Percentiles rank a stretch among this genome's conserved stretches.
Evolutionary conservation across 2,797 vertebrate species (phyloP).

Genomic region (Echeneis naucrates): DNA sequence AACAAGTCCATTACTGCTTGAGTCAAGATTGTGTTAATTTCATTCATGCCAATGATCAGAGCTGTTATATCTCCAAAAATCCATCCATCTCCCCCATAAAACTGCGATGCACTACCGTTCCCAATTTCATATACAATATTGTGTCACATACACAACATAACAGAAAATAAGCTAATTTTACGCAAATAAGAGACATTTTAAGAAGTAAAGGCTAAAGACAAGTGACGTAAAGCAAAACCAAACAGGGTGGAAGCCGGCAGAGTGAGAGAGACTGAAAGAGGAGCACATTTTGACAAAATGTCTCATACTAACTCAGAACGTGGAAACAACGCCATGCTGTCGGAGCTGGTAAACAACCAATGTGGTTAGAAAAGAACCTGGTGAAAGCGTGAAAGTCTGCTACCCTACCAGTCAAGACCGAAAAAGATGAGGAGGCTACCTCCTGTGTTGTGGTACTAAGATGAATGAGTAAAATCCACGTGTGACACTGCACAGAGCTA

Average conservation of each 20-base stretch:
- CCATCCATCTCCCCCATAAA: background rate
- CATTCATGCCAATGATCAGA: conserved; percentile 15
- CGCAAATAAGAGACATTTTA: no score
- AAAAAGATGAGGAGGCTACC: background rate
- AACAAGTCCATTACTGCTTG: conserved; percentile 48
- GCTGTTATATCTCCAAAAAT: conserved; percentile 21
- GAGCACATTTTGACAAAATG: no score
- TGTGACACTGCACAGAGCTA: background rate
- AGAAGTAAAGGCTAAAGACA: no score
- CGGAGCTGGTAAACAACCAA: background rate
- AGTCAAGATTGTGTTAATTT: conserved; percentile 41
- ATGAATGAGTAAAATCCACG: conserved; percentile 11
- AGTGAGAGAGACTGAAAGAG: background rate
- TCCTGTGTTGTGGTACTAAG: conserved; percentile 1
- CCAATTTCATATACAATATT: background rate
- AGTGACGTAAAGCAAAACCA: background rate
- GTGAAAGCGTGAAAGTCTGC: conserved; percentile 2
- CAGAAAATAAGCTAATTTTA: no score
- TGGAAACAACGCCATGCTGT: no score
- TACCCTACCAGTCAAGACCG: background rate
- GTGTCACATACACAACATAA: no score
- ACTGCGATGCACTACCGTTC: background rate
- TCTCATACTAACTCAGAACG: no score
- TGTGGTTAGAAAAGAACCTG: background rate
- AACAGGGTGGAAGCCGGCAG: background rate